These are phyloP conservation scores for Gobionotothen gibberifrons DNA, from an alignment of 2,797 vertebrate genomes.

Conservation along the genomic window DNA sequence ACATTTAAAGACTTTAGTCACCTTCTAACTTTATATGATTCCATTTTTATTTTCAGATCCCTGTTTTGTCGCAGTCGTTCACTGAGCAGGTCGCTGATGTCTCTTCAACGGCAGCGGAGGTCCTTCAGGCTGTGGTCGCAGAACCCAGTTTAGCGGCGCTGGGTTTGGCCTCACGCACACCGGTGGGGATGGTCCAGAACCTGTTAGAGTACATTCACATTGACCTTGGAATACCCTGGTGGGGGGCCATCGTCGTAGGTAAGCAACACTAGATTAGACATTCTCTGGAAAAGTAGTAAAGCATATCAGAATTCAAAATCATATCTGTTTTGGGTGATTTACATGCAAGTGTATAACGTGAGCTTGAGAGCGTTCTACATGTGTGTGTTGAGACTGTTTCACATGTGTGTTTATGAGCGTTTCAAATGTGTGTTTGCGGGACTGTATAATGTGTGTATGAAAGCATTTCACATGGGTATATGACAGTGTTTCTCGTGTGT, in stretches of 20 bases:
- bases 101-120: conserved; percentile 75
- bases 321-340: no score
- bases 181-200: conserved; percentile 90
- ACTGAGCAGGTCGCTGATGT: conserved; percentile 67
- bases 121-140: conserved; percentile 71
- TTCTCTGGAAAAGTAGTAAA: not conserved
- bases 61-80: conserved; percentile 40
- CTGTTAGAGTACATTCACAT: conserved; percentile 88
- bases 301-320: no score
- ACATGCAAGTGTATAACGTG: no score
- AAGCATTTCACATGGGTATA: no score
- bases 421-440: no score
- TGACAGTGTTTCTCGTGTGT: not conserved
- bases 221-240: conserved; percentile 90
- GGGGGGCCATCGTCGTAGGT: conserved; percentile 92
- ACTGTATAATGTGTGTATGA: no score
- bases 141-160: conserved; percentile 86
- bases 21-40: not conserved
- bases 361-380: no score
- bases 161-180: conserved; percentile 85
- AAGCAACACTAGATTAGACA: conserved; percentile 37
- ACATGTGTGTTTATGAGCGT: no score
- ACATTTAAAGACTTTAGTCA: accelerated
- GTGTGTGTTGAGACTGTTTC: no score
- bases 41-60: conserved; percentile 48